These are phyloP conservation scores for Neodontobutis hainanensis DNA, from an alignment of 2,113 vertebrate genomes.

Conservation along the genomic window DNA sequence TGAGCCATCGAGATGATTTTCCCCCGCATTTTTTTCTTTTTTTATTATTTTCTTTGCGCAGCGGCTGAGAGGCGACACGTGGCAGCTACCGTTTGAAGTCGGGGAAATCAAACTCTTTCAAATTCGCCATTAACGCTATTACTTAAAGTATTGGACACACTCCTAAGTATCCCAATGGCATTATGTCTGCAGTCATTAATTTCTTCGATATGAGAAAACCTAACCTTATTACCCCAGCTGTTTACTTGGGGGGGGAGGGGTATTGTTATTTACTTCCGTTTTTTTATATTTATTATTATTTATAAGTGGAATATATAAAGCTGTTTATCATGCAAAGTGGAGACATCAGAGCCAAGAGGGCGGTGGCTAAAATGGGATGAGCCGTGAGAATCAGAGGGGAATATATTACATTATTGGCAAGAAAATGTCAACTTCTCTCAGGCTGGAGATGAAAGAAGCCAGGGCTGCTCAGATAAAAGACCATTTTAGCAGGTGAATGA, in stretches of 20 bases:
- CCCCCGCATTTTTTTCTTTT: constrained; percentile 41
- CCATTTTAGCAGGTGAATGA: background rate
- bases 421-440: constrained; percentile 68
- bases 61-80: constrained; percentile 60
- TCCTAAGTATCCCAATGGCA: constrained; percentile 77
- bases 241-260: constrained; percentile 73
- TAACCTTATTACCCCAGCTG: constrained; percentile 80
- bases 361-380: constrained; percentile 70
- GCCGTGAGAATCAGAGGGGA: constrained; percentile 65
- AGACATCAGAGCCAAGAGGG: constrained; percentile 73
- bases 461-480: background rate
- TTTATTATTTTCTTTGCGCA: constrained; percentile 63
- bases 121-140: constrained; percentile 82
- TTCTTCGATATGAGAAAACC: constrained; percentile 73
- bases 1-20: constrained; percentile 69
- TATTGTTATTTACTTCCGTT: constrained; percentile 72
- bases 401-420: constrained; percentile 66
- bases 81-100: constrained; percentile 78
- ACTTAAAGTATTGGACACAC: constrained; percentile 83
- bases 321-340: constrained; percentile 79
- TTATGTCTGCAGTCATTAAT: constrained; percentile 81
- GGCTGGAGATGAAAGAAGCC: constrained; percentile 24
- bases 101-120: constrained; percentile 79
- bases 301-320: constrained; percentile 77
- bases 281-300: constrained; percentile 50